Evolutionary conservation across 2,113 vertebrate genomes (phyloP), one percentile per base, ranked within the genome.

Genomic region (Chloebia gouldiae): DNA sequence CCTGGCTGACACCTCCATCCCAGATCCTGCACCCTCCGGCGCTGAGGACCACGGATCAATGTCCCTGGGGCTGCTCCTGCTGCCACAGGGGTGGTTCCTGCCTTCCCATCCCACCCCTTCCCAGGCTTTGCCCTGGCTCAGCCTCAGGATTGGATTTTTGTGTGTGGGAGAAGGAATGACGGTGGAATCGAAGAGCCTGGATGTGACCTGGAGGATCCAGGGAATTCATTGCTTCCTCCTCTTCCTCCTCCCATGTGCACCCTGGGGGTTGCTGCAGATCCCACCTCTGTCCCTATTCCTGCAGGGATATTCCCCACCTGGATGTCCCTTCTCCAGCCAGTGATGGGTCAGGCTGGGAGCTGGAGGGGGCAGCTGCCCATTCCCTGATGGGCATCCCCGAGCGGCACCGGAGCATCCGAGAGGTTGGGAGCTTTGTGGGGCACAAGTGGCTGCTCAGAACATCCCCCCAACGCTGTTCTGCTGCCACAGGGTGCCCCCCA

Each of bases 31-130:
- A 47, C 37, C 49, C 54, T 39, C 28, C 0, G 0, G 45, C 0
- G 0, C 85, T 81, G 81, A 79, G 60, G 28, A 37, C 63, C 4
- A 2, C 0, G 4, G 35, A 76, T 35, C 6, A 0, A 1, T 35
- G 83, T 51, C 37, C 80, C 54, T 1, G 2, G 20, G 42, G 51
- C 37, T 2, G 1, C 31, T 60, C 24, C 19, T 9, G n/a, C 47
- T 68, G 86, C 83, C 22, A 3, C 1, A 2, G 77, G 64, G 24
- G n/a, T 1, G 0, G n/a, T 49, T 72, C 59, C 80, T 7, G 9
- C 15, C 44, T 30, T 80, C 56, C 23, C 39, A 49, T 37, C 49
- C 42, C 39, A 49, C 24, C 45, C 23, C 64, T 81, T 42, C 45
- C 82, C 5, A 2, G 54, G 15, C 40, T 28, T 13, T 75, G 23